Percentiles rank a stretch among this genome's conserved stretches.
phyloP scores from a whole-genome alignment of 2,797 vertebrate genomes.

The Pseudochaenichthys georgianus region DNA sequence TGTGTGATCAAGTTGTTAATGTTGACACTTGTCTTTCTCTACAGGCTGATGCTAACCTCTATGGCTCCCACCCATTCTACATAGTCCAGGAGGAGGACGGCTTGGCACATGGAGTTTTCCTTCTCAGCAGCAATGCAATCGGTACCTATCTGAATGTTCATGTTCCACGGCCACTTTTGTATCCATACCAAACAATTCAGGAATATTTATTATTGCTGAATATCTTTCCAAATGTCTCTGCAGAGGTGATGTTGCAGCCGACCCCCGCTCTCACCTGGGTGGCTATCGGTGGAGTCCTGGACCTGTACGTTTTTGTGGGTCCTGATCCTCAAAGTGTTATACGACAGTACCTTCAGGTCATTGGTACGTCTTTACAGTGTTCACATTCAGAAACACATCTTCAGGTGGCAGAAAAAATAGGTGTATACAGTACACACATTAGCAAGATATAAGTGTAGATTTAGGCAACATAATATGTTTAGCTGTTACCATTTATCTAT shows the following conservation, averaged over 20 bases:
- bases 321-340: conserved; percentile 92
- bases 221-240: conserved; percentile 17
- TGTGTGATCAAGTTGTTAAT: background rate
- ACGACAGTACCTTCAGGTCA: conserved; percentile 91
- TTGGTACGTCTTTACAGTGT: conserved; percentile 83
- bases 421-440: background rate
- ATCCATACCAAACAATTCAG: background rate
- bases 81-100: conserved; percentile 90
- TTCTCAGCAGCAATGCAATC: conserved; percentile 97
- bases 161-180: background rate
- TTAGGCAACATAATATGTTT: background rate
- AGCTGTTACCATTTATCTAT: background rate
- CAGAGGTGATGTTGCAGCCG: conserved; percentile 94
- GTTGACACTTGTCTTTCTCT: conserved; percentile 21
- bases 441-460: conserved; percentile 1
- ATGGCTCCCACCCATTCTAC: conserved; percentile 97
- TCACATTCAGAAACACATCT: background rate
- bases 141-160: conserved; percentile 76
- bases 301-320: conserved; percentile 93
- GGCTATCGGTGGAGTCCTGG: conserved; percentile 90
- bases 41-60: conserved; percentile 91
- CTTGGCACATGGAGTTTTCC: conserved; percentile 91
- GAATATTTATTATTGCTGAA: conserved; percentile 1
- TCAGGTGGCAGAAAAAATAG: background rate
- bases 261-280: conserved; percentile 94